These are phyloP conservation scores for Rhineura floridana DNA, from an alignment of 2,113 vertebrate species.

Conservation along the genomic window DNA sequence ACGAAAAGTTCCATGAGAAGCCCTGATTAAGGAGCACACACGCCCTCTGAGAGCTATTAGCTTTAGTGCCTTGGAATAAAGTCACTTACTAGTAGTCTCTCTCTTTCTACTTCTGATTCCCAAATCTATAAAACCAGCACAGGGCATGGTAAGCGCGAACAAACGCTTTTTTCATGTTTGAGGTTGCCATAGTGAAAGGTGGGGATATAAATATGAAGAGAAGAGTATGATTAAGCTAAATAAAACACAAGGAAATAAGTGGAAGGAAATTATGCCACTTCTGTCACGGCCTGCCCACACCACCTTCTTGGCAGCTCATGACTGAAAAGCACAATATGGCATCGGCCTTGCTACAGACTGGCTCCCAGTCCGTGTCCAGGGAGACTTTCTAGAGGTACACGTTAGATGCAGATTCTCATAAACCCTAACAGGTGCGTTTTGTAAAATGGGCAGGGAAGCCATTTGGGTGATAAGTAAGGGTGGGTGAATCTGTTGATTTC, in stretches of 20 bases:
- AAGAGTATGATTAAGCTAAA: not conserved
- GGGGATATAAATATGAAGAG: not conserved
- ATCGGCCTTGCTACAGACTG: not conserved
- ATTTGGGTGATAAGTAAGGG: too few relatives aligned
- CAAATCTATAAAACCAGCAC: not conserved
- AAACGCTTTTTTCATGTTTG: not conserved
- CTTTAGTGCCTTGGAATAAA: constrained; percentile 17
- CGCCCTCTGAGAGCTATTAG: not conserved
- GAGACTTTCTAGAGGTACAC: not conserved
- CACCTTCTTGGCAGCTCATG: not conserved
- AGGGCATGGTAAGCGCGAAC: not conserved
- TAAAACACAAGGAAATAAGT: not conserved
- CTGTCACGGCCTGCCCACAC: not conserved
- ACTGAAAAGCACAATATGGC: not conserved
- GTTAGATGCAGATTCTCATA: not conserved
- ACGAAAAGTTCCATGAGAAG: not conserved
- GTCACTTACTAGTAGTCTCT: not conserved
- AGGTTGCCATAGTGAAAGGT: not conserved
- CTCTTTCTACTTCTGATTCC: not conserved
- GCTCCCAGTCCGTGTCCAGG: not conserved
- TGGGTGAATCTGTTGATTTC: too few relatives aligned
- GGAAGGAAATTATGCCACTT: not conserved
- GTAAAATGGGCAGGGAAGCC: not conserved
- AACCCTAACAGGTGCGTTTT: not conserved
- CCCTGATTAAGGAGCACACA: not conserved